Evolutionary conservation across 2,113 vertebrate species (phyloP).

Genomic region (Pedetes capensis): DNA sequence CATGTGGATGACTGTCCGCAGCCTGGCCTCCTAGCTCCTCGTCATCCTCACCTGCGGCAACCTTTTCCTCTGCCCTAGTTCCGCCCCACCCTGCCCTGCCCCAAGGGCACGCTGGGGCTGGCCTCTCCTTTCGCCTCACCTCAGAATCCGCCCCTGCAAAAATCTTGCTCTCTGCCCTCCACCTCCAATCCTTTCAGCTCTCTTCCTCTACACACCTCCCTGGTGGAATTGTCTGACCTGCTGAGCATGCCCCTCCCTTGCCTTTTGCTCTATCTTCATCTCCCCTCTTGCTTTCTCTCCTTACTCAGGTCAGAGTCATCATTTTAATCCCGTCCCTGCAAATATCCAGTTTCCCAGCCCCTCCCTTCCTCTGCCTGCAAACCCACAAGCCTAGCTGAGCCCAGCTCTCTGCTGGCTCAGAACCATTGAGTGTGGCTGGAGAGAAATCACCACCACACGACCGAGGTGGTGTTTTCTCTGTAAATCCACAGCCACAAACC

Average conservation of each 20-base stretch:
- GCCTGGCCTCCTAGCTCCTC: background rate
- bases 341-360: background rate
- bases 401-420: background rate
- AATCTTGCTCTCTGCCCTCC: background rate
- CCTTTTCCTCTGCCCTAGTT: background rate
- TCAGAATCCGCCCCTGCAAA: background rate
- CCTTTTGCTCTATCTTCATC: fast-evolving
- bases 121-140: too few species aligned
- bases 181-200: too few species aligned
- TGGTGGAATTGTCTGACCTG: fast-evolving
- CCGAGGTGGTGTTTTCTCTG: fast-evolving
- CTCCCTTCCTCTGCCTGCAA: background rate
- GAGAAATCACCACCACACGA: background rate
- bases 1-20: background rate
- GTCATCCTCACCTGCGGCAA: fast-evolving
- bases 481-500: background rate
- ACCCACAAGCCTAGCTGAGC: background rate
- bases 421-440: background rate
- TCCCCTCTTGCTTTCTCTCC: too few species aligned
- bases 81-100: background rate
- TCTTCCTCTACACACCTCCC: background rate
- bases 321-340: background rate
- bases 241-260: too few species aligned
- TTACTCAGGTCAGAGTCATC: background rate
- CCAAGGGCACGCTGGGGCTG: too few species aligned